Percentiles rank a stretch among this genome's conserved stretches.
Conservation (phyloP, 2,888 invertebrate genomes). For the Rotaria macrura region DNA sequence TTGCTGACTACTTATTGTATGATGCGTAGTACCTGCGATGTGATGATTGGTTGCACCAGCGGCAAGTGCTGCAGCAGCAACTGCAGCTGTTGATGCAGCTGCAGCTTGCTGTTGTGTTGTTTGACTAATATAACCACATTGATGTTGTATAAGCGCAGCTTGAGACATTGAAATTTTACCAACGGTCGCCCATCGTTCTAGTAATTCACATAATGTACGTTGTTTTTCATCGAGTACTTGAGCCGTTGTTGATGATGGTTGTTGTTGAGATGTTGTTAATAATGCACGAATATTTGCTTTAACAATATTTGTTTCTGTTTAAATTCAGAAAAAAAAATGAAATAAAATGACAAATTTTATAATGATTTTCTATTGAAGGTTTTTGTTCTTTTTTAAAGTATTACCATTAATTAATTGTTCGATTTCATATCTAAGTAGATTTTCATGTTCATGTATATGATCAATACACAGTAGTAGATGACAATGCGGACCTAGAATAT, state of each 20-base stretch:
- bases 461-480: conserved; percentile 10
- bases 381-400: not conserved
- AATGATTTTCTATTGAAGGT: not conserved
- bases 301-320: conserved; percentile 15
- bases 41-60: not conserved
- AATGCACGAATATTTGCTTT: conserved; percentile 20
- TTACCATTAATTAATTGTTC: conserved; percentile 17
- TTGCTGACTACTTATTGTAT: not conserved
- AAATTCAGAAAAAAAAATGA: not conserved
- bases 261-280: conserved; percentile 17
- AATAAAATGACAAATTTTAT: not conserved
- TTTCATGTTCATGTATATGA: conserved; percentile 22
- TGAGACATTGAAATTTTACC: conserved; percentile 10
- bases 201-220: conserved; percentile 14
- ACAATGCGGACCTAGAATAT: not conserved
- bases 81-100: not conserved
- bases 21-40: not conserved
- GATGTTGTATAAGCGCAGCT: conserved; percentile 20
- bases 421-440: conserved; percentile 17
- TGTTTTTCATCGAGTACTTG: conserved; percentile 2
- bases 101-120: not conserved
- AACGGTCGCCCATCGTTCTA: conserved; percentile 10
- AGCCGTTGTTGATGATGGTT: not conserved
- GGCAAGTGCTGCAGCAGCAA: not conserved
- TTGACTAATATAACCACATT: conserved; percentile 14